Conservation (phyloP, 92 coral and sea anemone genomes). For the Hydrozoanthus gracilis region DNA sequence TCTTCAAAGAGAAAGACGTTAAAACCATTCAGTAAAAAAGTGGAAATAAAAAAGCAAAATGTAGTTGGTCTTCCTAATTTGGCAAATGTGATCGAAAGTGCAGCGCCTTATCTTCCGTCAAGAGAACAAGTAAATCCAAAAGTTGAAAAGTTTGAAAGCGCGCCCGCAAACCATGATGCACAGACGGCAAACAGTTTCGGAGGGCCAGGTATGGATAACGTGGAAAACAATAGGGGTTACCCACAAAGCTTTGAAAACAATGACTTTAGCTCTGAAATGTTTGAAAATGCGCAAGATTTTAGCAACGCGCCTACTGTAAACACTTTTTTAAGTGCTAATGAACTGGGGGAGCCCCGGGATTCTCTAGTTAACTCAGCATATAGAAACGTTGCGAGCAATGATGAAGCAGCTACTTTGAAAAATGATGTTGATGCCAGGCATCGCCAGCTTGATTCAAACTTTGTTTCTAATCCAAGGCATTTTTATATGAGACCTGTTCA, state of each 20-base stretch:
- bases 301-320: not conserved
- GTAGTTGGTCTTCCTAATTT: not conserved
- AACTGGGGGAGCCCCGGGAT: not conserved
- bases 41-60: slow-evolving; percentile 20
- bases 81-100: slow-evolving; percentile 11
- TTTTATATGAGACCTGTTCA: slow-evolving; percentile 30
- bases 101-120: slow-evolving; percentile 12
- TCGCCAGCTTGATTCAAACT: slow-evolving; percentile 17
- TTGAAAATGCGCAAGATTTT: slow-evolving; percentile 8
- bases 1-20: too few relatives aligned
- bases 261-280: not conserved
- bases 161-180: not conserved
- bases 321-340: not conserved
- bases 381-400: not conserved
- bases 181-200: not conserved
- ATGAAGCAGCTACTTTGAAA: slow-evolving; percentile 12
- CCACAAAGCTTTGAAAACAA: not conserved
- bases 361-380: not conserved
- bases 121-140: not conserved
- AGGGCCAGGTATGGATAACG: not conserved
- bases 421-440: not conserved
- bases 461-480: not conserved
- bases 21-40: not conserved
- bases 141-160: slow-evolving; percentile 2
- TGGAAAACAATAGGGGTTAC: not conserved